Evolutionary conservation across 2,113 vertebrate genomes (phyloP).

Genomic region (Cnemophilus loriae): DNA sequence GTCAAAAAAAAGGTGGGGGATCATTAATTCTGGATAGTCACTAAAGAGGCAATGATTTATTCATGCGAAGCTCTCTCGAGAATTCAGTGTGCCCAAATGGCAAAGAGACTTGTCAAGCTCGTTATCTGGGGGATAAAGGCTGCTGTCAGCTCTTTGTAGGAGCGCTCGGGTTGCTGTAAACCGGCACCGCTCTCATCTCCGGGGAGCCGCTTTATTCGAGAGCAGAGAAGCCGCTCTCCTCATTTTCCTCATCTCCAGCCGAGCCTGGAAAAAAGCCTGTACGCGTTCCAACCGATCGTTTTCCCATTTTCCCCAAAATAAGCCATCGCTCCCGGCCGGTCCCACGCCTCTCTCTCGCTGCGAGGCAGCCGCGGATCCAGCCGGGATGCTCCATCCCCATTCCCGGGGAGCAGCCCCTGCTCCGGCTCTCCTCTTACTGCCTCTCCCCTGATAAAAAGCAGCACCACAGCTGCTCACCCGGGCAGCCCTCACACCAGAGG

Average conservation of each 20-base stretch:
- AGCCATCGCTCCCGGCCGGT: accelerated
- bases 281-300: accelerated
- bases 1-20: not conserved
- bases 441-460: not conserved
- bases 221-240: not conserved
- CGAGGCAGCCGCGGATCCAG: not conserved
- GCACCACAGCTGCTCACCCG: not conserved
- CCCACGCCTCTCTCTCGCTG: accelerated
- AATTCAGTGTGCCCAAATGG: not conserved
- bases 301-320: not conserved
- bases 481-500: not conserved
- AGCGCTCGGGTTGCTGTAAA: not conserved
- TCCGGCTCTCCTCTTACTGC: accelerated
- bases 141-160: not conserved
- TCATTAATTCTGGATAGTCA: not conserved
- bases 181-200: not conserved
- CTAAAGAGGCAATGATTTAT: conserved; percentile 11
- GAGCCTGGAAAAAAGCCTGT: not conserved
- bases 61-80: not conserved
- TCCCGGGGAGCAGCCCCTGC: not conserved
- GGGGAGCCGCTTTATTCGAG: not conserved
- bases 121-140: not conserved
- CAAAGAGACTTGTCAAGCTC: not conserved
- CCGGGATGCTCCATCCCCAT: accelerated
- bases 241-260: not conserved